phyloP scores from a whole-genome alignment of 2,888 invertebrate species.

The Oasisia sp. region DNA sequence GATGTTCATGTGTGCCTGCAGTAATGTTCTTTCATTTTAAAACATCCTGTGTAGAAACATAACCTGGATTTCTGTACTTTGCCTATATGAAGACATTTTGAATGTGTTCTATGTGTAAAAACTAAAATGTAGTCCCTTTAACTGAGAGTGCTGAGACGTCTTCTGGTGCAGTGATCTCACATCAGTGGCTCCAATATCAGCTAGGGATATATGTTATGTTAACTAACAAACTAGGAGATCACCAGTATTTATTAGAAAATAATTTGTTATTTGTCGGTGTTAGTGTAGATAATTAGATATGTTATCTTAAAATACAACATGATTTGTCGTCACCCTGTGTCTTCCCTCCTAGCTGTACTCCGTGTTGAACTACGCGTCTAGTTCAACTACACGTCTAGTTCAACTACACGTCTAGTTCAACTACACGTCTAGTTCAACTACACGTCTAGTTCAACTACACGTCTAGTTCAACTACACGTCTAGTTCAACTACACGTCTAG shows the following conservation, averaged over 20 bases:
- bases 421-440: too few relatives aligned
- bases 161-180: background rate
- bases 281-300: too few relatives aligned
- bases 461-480: too few relatives aligned
- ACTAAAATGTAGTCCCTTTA: background rate
- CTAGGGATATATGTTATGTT: background rate
- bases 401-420: too few relatives aligned
- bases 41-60: background rate
- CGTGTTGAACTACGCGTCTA: too few relatives aligned
- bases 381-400: too few relatives aligned
- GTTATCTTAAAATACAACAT: too few relatives aligned
- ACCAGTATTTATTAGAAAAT: background rate
- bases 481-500: too few relatives aligned
- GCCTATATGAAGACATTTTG: background rate
- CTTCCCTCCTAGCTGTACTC: too few relatives aligned
- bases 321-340: too few relatives aligned
- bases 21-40: background rate
- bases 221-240: background rate
- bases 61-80: background rate
- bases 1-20: background rate
- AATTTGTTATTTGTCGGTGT: background rate
- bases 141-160: background rate
- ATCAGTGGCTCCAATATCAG: background rate
- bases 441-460: too few relatives aligned
- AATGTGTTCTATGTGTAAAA: background rate